Evolutionary conservation across 2,888 invertebrate species (phyloP).

Genomic region (Polydesmus complanatus): DNA sequence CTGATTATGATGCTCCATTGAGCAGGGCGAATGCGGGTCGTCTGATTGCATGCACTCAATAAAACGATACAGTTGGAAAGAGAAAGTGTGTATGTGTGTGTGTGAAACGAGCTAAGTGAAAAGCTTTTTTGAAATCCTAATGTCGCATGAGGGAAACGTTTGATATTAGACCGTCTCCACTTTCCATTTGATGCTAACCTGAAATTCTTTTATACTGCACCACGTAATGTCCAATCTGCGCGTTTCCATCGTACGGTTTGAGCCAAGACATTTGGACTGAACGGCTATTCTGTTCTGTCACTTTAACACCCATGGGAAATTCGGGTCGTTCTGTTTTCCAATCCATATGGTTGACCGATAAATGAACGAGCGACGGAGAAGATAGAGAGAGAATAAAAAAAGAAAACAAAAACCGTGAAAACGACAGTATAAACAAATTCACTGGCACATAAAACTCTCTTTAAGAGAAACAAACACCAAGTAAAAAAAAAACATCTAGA

Average conservation of each 20-base stretch:
- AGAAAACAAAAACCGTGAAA: background rate
- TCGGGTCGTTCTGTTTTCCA: conserved; percentile 63
- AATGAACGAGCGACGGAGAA: conserved; percentile 4
- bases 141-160: background rate
- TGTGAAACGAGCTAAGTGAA: too few species aligned
- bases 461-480: background rate
- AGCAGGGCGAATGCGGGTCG: too few species aligned
- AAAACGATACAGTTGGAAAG: too few species aligned
- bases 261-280: conserved; percentile 84
- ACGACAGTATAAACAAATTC: background rate
- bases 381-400: background rate
- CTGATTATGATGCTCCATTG: too few species aligned
- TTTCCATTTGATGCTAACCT: conserved; percentile 25
- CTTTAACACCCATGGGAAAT: conserved; percentile 74
- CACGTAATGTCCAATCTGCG: conserved; percentile 71
- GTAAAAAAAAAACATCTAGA: background rate
- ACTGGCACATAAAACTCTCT: too few species aligned
- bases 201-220: conserved; percentile 70
- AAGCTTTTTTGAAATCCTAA: too few species aligned
- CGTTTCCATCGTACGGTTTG: conserved; percentile 81
- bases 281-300: conserved; percentile 77
- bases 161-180: too few species aligned
- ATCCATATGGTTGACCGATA: too few species aligned
- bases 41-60: too few species aligned
- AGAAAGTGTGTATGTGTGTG: too few species aligned